Percentiles rank a stretch among this genome's conserved stretches.
These are phyloP conservation scores for Catagonus wagneri DNA, from an alignment of 2,113 vertebrate species.

Conservation along the genomic window DNA sequence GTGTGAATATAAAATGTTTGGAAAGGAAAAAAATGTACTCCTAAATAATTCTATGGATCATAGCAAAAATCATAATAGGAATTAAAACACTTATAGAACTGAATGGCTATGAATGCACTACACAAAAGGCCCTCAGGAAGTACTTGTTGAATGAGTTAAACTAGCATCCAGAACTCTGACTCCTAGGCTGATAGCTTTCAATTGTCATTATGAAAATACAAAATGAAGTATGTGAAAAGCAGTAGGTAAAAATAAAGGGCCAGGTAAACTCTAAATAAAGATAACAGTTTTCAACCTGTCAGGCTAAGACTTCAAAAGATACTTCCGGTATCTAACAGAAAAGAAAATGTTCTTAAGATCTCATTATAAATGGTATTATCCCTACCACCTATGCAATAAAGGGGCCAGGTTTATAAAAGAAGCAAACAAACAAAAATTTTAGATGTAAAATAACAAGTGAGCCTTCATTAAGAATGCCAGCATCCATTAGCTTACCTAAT, in stretches of 20 bases:
- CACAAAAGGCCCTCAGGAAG: neutral
- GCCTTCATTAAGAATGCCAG: neutral
- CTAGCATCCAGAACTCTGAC: neutral
- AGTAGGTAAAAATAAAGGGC: neutral
- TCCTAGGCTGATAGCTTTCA: neutral
- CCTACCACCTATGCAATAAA: neutral
- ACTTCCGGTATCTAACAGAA: neutral
- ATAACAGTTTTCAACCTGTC: neutral
- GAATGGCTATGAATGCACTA: neutral
- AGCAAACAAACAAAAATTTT: constrained; percentile 59
- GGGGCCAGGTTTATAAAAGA: constrained; percentile 16
- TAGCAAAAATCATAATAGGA: constrained; percentile 13
- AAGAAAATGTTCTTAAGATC: constrained; percentile 12
- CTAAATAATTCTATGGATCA: neutral
- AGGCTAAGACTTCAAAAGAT: neutral
- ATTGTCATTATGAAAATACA: neutral
- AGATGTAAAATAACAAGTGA: constrained; percentile 17
- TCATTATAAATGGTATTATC: neutral
- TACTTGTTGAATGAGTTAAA: neutral
- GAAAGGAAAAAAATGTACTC: neutral
- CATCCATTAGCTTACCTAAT: neutral
- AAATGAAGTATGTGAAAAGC: neutral
- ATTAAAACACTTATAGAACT: constrained; percentile 25
- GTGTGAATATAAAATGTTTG: constrained; percentile 8
- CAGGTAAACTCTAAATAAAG: constrained; percentile 13